Evolutionary conservation across 53 echinoderm and acorn worm species (phyloP).

Genomic region (Henricia sp.): DNA sequence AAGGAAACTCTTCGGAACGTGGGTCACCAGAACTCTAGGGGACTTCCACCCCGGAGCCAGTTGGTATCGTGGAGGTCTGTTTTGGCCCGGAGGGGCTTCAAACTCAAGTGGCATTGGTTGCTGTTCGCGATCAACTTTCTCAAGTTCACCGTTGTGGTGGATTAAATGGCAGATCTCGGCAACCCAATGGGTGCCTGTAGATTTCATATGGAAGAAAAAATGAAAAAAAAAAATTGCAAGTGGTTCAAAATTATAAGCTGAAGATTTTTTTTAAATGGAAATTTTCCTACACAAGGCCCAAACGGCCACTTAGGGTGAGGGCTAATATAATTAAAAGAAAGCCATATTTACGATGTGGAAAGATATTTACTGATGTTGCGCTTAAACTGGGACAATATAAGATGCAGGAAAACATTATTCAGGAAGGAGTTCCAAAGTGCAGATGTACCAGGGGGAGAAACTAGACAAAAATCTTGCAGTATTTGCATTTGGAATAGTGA

Average conservation of each 20-base stretch:
- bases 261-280: background rate
- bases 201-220: background rate
- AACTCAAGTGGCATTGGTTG: slow-evolving; percentile 30
- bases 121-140: slow-evolving; percentile 19
- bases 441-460: too few relatives aligned
- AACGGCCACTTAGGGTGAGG: too few relatives aligned
- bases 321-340: too few relatives aligned
- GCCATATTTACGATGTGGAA: too few relatives aligned
- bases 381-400: too few relatives aligned
- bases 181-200: slow-evolving; percentile 38
- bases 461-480: too few relatives aligned
- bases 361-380: too few relatives aligned
- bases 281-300: background rate
- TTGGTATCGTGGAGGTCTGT: slow-evolving; percentile 7
- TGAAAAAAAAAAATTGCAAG: background rate
- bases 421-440: too few relatives aligned
- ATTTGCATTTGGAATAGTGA: too few relatives aligned
- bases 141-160: slow-evolving; percentile 19
- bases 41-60: slow-evolving; percentile 19
- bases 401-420: too few relatives aligned
- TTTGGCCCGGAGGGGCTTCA: background rate
- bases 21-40: slow-evolving; percentile 33
- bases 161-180: slow-evolving; percentile 42
- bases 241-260: background rate
- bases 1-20: slow-evolving; percentile 15